Evolutionary conservation across 2,113 vertebrate genomes (phyloP).

Genomic region (Notechis scutatus): DNA sequence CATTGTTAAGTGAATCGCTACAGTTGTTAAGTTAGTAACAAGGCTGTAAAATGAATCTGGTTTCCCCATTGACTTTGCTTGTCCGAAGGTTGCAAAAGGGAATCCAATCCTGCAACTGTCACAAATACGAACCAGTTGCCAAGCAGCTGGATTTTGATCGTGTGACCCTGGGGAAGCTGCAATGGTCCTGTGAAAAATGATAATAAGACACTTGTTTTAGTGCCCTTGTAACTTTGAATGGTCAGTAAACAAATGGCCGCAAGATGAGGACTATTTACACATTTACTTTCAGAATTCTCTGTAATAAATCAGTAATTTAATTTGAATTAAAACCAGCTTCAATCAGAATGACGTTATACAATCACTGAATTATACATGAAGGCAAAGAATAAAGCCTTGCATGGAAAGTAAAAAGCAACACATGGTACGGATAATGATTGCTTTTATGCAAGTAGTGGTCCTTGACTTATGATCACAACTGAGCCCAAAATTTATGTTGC

Average conservation of each 20-base stretch:
- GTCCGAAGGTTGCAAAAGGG: neutral
- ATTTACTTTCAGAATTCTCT: neutral
- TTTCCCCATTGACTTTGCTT: neutral
- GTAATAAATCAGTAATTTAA: neutral
- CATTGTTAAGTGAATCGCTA: neutral
- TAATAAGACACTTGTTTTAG: neutral
- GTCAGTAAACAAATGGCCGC: neutral
- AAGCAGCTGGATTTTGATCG: neutral
- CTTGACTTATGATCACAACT: too few relatives aligned
- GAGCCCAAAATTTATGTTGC: too few relatives aligned
- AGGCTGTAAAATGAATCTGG: neutral
- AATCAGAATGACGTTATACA: neutral
- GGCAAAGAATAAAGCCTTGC: neutral
- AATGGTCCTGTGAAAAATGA: neutral
- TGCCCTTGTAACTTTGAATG: neutral
- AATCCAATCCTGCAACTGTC: neutral
- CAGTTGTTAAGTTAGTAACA: neutral
- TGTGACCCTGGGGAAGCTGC: neutral
- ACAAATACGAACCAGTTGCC: neutral
- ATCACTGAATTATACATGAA: neutral
- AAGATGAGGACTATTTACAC: neutral
- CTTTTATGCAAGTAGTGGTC: neutral
- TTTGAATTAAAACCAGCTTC: neutral
- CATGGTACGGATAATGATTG: neutral
- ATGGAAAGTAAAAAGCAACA: neutral